phyloP scores from a whole-genome alignment of 2,797 vertebrate genomes.

The Aeoliscus strigatus region DNA sequence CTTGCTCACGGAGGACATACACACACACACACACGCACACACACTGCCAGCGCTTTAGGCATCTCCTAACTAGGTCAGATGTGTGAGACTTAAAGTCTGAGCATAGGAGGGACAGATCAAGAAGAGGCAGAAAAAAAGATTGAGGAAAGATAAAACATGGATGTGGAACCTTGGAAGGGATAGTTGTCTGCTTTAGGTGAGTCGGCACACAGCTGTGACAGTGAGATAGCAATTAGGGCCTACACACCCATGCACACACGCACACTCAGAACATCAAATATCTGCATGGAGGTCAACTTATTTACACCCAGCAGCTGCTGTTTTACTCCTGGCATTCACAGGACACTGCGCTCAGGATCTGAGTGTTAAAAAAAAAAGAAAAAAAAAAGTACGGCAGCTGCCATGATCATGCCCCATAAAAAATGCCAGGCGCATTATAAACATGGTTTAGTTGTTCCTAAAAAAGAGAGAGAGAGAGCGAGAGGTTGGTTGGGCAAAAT shows the following conservation, averaged over 20 bases:
- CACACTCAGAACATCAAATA: slow-evolving; percentile 37
- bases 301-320: slow-evolving; percentile 51
- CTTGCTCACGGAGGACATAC: slow-evolving; percentile 42
- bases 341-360: slow-evolving; percentile 28
- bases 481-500: slow-evolving; percentile 24
- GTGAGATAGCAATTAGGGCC: slow-evolving; percentile 37
- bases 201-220: slow-evolving; percentile 36
- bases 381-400: slow-evolving; percentile 15
- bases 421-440: slow-evolving; percentile 35
- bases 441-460: slow-evolving; percentile 27
- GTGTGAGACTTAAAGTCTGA: slow-evolving; percentile 56
- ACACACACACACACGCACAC: slow-evolving; percentile 22
- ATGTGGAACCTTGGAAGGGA: slow-evolving; percentile 44
- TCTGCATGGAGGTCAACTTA: slow-evolving; percentile 34
- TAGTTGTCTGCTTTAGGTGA: slow-evolving; percentile 39
- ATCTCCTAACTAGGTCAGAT: slow-evolving; percentile 69
- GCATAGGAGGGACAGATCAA: slow-evolving; percentile 31
- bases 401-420: slow-evolving; percentile 35
- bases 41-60: slow-evolving; percentile 48
- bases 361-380: no score
- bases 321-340: slow-evolving; percentile 49
- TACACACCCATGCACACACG: slow-evolving; percentile 5
- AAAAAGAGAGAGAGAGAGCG: slow-evolving; percentile 1
- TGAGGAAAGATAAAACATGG: slow-evolving; percentile 57
- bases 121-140: slow-evolving; percentile 31